These are phyloP conservation scores for Anguilla rostrata DNA, from an alignment of 2,113 vertebrate genomes.

Conservation along the genomic window DNA sequence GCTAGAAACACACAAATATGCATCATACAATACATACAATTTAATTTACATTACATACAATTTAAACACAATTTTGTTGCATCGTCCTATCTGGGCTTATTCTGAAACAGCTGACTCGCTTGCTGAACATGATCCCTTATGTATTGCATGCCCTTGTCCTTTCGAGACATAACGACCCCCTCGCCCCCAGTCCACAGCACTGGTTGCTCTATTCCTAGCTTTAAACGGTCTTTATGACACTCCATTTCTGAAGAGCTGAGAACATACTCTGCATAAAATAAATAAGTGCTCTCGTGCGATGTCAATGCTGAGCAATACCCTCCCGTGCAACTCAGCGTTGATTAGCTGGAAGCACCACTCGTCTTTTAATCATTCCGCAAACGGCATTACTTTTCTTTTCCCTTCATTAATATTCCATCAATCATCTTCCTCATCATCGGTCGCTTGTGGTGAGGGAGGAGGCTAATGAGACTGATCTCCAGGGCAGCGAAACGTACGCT, in stretches of 20 bases:
- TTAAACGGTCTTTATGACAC: not conserved
- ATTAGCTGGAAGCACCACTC: not conserved
- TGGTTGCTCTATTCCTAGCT: not conserved
- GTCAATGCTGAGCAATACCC: not conserved
- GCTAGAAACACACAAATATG: too few relatives aligned
- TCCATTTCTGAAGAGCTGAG: not conserved
- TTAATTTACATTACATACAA: too few relatives aligned
- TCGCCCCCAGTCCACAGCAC: not conserved
- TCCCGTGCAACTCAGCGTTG: not conserved
- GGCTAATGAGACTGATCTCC: not conserved
- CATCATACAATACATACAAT: too few relatives aligned
- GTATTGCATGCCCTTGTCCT: too few relatives aligned
- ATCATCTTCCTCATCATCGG: not conserved
- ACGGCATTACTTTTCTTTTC: not conserved
- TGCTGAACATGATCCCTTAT: too few relatives aligned
- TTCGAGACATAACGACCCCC: not conserved
- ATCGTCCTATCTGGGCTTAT: too few relatives aligned
- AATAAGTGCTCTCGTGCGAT: not conserved
- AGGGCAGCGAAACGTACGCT: not conserved
- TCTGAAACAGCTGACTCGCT: too few relatives aligned
- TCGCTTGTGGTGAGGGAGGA: not conserved
- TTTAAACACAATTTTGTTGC: too few relatives aligned
- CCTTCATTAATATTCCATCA: not conserved
- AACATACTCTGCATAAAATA: not conserved
- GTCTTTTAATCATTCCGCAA: not conserved